phyloP scores from a whole-genome alignment of 2,888 invertebrate genomes.

The Ennomos quercinarius region DNA sequence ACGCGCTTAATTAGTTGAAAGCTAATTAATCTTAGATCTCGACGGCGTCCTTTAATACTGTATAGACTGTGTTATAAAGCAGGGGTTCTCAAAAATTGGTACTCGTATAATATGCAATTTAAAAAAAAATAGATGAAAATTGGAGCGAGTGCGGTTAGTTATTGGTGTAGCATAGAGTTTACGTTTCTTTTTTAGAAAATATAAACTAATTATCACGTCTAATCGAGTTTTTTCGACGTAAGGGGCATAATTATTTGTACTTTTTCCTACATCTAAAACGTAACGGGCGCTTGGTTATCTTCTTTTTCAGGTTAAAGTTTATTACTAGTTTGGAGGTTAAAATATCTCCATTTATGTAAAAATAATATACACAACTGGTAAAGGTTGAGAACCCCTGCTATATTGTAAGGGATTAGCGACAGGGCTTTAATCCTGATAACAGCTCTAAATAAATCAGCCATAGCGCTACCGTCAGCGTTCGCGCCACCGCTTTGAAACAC shows the following conservation, averaged over 20 bases:
- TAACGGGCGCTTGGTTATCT: no score
- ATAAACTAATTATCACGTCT: no score
- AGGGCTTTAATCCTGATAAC: constrained; percentile 67
- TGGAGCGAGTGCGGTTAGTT: no score
- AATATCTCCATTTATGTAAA: no score
- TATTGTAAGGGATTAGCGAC: constrained; percentile 60
- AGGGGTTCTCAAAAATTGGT: constrained; percentile 9
- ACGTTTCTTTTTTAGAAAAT: no score
- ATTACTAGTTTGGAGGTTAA: no score
- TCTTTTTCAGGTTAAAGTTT: no score
- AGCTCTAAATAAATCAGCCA: constrained; percentile 63
- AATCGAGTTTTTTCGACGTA: no score
- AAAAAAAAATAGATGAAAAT: no score
- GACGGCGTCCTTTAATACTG: constrained; percentile 33
- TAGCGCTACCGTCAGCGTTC: constrained; percentile 57
- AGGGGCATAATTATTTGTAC: no score
- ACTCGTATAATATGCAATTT: neutral
- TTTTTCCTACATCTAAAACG: no score
- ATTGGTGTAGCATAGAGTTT: no score
- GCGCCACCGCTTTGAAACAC: constrained; percentile 62
- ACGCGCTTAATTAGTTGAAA: constrained; percentile 41
- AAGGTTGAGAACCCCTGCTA: constrained; percentile 17
- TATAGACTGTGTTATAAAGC: constrained; percentile 21
- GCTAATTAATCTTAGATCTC: constrained; percentile 43
- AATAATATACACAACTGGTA: neutral